Percentiles rank a stretch among this genome's conserved stretches.
Evolutionary conservation across 2,888 invertebrate genomes (phyloP).

Genomic region (Dicycla oo): DNA sequence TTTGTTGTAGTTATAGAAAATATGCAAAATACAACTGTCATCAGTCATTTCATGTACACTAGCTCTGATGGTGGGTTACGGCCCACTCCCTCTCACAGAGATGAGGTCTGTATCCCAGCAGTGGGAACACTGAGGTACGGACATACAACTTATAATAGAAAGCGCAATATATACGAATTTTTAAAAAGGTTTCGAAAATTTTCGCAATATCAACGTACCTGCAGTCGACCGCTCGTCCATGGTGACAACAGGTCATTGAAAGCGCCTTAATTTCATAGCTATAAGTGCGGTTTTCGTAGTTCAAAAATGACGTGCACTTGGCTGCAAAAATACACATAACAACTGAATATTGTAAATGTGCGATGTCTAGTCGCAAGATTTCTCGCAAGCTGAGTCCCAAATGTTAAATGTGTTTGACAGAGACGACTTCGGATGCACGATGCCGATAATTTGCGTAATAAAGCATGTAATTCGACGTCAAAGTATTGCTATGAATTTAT

Average conservation of each 20-base stretch:
- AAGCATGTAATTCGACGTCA: background rate
- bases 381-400: background rate
- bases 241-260: background rate
- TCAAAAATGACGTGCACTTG: background rate
- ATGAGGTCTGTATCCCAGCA: too few species aligned
- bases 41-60: background rate
- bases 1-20: conserved; percentile 20
- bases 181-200: background rate
- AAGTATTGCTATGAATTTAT: too few species aligned
- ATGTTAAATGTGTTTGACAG: background rate
- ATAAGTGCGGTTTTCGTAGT: background rate
- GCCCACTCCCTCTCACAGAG: too few species aligned
- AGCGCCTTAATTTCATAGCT: background rate
- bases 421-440: background rate
- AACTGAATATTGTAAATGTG: too few species aligned
- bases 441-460: background rate
- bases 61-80: too few species aligned
- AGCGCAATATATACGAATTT: background rate
- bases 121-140: background rate
- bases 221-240: background rate
- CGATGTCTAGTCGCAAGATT: background rate
- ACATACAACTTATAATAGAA: background rate
- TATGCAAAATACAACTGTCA: conserved; percentile 11
- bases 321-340: too few species aligned
- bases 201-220: background rate